Evolutionary conservation across 92 coral and sea anemone genomes (phyloP).

Genomic region (Porites divaricata): DNA sequence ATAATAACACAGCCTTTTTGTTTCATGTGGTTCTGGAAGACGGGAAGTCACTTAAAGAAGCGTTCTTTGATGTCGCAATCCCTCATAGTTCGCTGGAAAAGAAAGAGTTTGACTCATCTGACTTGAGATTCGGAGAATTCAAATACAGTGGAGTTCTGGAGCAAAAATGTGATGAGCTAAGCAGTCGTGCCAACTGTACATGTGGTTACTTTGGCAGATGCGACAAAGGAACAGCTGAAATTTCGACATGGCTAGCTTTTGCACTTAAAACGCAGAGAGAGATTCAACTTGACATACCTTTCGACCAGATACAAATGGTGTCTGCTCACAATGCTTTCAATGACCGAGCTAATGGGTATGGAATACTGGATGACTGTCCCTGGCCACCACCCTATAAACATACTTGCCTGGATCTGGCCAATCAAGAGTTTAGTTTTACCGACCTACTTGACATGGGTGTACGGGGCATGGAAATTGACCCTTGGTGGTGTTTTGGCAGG

Average conservation of each 20-base stretch:
- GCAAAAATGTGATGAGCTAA: constrained; percentile 68
- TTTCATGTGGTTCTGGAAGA: constrained; percentile 48
- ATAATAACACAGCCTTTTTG: constrained; percentile 24
- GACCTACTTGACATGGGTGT: constrained; percentile 87
- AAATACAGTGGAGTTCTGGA: background rate
- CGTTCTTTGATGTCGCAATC: constrained; percentile 36
- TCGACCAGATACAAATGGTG: constrained; percentile 76
- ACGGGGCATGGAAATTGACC: constrained; percentile 81
- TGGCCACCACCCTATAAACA: constrained; percentile 91
- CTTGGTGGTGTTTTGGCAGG: constrained; percentile 93
- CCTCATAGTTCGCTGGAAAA: constrained; percentile 8
- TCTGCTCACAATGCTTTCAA: constrained; percentile 91
- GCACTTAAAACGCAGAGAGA: constrained; percentile 85
- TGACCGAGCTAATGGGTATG: constrained; percentile 84
- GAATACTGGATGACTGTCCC: constrained; percentile 70
- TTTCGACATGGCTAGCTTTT: constrained; percentile 79
- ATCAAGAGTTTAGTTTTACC: constrained; percentile 90
- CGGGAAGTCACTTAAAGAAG: constrained; percentile 39
- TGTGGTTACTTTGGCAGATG: constrained; percentile 77
- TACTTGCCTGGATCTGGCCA: constrained; percentile 76
- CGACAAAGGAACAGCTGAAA: constrained; percentile 71
- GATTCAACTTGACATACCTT: constrained; percentile 65
- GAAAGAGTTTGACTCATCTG: constrained; percentile 17
- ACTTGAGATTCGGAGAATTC: constrained; percentile 35
- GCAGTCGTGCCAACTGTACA: constrained; percentile 73